Conservation (phyloP, 2,797 vertebrate genomes). For the Furcifer pardalis region DNA sequence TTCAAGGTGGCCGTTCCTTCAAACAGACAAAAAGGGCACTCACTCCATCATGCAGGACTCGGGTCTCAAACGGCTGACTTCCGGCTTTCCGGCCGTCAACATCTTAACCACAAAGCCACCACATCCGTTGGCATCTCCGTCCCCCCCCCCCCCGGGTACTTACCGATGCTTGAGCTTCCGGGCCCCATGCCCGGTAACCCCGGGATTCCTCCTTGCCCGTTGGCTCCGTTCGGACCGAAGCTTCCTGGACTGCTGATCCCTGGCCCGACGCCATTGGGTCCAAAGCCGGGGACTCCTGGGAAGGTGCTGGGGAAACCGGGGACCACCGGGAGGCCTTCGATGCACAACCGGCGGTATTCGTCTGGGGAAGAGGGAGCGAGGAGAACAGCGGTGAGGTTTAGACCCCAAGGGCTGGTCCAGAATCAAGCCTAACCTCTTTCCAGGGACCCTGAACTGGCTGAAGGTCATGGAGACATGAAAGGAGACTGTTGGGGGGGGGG, state of each 20-base stretch:
- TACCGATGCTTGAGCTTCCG: constrained; percentile 71
- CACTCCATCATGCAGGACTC: no score
- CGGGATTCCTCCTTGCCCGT: constrained; percentile 66
- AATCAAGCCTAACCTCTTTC: no score
- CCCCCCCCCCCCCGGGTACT: not conserved
- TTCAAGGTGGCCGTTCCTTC: constrained; percentile 87
- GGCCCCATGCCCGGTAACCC: constrained; percentile 73
- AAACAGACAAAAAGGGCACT: not conserved
- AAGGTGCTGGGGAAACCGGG: constrained; percentile 67
- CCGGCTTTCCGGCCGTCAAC: no score
- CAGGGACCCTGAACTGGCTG: no score
- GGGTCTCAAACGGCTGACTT: no score
- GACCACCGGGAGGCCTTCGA: constrained; percentile 79
- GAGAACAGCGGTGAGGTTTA: no score
- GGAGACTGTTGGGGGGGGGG: no score
- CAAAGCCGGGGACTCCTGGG: constrained; percentile 62
- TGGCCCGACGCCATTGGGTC: constrained; percentile 62
- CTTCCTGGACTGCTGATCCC: constrained; percentile 58
- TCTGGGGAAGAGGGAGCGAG: constrained; percentile 71
- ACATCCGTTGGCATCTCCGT: no score
- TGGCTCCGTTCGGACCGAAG: constrained; percentile 65
- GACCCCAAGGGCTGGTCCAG: no score
- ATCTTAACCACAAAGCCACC: no score
- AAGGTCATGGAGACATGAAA: no score
- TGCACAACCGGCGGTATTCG: constrained; percentile 88